Base-by-base conservation (phyloP, 2,888 invertebrate species). In the Ctena decussata region DNA sequence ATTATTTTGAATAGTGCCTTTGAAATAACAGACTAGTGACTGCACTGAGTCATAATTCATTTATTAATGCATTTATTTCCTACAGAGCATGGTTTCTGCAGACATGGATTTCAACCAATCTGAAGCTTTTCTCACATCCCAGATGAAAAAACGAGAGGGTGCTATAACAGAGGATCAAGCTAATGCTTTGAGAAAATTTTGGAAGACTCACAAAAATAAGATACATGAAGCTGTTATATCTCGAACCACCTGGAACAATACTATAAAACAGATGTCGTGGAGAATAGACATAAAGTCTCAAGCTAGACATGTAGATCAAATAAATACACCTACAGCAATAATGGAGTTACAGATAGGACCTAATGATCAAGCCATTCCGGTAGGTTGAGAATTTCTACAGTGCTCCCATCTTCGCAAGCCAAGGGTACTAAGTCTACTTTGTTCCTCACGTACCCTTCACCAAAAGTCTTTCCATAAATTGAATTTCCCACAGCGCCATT, bases 271-370 rank as follows among this genome's bases (percentile, higher is more conserved):
- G 70, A 89, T 94, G 65, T 93, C 92, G 5, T 95, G 95, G 95
- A 90, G 95, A 88, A 93, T 95, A 46, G 95, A 95, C 84, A 90
- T 95, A 93, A 77, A 96, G 93, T 96, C 97, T 98, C 98, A 3
- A 98, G 98, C 95, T 97, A 89, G 97, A 98, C 98, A 98, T 90
- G 98, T 96, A 94, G 98, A 95, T 97, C 97, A 82, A 97, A 97
- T 12, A 97, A 97, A 92, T 97, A 96, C 97, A 90, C 97, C 97
- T 89, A 91, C 93, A 30, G 94, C 94, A 32, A 94, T 94, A 37
- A 91, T 98, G 94, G 97, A 97, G 93, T 97, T 97, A 94, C 96
- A 98, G 79, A 97, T 97, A 95, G 97, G 86, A 79, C 81, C 82
- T 77, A 89, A 97, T 60, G 88, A 84, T 73, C 74, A 88, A 12